phyloP scores from a whole-genome alignment of 53 echinoderm and acorn worm genomes.

The Paracentrotus lividus region DNA sequence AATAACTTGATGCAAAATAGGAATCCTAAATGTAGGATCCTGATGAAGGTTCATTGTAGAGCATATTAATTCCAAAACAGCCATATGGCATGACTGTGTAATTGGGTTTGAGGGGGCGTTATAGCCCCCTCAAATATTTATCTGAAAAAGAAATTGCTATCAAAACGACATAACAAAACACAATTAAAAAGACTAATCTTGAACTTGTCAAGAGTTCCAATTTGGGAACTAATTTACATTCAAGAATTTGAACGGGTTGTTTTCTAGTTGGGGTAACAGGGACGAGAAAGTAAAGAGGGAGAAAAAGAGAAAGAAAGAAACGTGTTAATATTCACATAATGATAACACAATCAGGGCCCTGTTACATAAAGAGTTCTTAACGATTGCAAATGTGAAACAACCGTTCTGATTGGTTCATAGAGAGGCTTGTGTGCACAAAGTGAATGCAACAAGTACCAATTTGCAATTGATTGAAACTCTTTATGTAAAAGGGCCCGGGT shows the following conservation, averaged over 20 bases:
- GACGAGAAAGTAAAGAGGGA: slow-evolving; percentile 65
- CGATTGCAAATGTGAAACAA: no score
- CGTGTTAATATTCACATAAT: slow-evolving; percentile 69
- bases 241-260: slow-evolving; percentile 64
- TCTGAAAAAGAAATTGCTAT: slow-evolving; percentile 71
- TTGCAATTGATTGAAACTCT: no score
- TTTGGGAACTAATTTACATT: slow-evolving; percentile 68
- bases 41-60: slow-evolving; percentile 44
- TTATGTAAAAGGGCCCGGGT: no score
- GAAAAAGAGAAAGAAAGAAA: slow-evolving; percentile 70
- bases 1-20: slow-evolving; percentile 41
- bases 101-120: slow-evolving; percentile 54
- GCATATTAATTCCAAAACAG: slow-evolving; percentile 69
- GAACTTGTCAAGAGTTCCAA: slow-evolving; percentile 64
- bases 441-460: no score
- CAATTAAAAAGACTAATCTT: slow-evolving; percentile 48
- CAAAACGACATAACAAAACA: slow-evolving; percentile 57
- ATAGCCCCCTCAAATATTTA: slow-evolving; percentile 23
- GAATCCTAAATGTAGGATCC: slow-evolving; percentile 49
- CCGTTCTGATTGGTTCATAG: no score
- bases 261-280: slow-evolving; percentile 59
- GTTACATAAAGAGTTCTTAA: no score
- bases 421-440: no score
- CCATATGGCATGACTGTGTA: slow-evolving; percentile 62
- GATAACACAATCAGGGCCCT: not conserved